Evolutionary conservation across 1,140 invertebrate species (phyloP).

Genomic region (Elymnias hypermnestra): DNA sequence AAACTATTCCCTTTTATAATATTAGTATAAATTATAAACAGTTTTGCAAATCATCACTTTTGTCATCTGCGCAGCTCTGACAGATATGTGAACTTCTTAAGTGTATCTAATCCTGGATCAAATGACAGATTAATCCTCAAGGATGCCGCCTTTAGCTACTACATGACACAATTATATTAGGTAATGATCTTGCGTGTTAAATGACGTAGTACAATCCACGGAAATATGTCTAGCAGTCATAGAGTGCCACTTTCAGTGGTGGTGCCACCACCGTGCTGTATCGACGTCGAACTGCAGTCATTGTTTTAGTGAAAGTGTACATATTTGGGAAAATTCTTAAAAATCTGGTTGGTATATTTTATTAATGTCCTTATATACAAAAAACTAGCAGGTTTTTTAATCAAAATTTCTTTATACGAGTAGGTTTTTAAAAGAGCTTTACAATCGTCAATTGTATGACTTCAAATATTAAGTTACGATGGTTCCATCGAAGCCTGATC

Average conservation of each 20-base stretch:
- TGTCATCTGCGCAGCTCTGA: no score
- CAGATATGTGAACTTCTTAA: no score
- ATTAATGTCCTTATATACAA: no score
- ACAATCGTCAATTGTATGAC: no score
- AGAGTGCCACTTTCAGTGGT: background rate
- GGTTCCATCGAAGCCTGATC: no score
- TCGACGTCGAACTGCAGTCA: background rate
- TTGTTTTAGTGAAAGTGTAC: background rate
- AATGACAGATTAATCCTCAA: background rate
- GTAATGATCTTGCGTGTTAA: background rate
- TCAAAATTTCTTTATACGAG: no score
- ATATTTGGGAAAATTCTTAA: background rate
- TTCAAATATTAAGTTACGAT: no score
- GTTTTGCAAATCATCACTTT: no score
- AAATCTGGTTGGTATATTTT: background rate
- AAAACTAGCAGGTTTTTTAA: no score
- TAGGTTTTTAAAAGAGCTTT: no score
- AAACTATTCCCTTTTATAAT: no score
- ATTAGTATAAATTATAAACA: no score
- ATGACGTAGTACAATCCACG: background rate
- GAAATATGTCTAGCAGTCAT: background rate
- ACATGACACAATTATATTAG: background rate
- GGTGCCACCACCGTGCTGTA: background rate
- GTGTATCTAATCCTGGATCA: background rate
- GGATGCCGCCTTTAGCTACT: background rate